These are phyloP conservation scores for Meleagris gallopavo DNA, from an alignment of 2,113 vertebrate genomes.

Conservation along the genomic window DNA sequence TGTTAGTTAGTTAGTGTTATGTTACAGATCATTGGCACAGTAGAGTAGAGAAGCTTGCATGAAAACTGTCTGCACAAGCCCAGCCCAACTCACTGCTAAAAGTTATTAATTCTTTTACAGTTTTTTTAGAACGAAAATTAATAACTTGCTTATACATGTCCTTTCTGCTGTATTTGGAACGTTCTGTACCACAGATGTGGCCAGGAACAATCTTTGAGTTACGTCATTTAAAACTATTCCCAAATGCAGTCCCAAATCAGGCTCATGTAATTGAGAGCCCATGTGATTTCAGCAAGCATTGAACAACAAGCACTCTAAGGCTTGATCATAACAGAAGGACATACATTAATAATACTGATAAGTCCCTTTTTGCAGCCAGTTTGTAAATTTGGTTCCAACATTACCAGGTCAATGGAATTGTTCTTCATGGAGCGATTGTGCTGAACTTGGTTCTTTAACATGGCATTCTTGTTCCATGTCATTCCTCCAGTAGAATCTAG, in stretches of 20 bases:
- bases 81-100: not conserved
- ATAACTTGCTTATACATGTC: conserved; percentile 51
- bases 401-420: not conserved
- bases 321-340: conserved; percentile 23
- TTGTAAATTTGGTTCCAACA: not conserved
- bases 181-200: conserved; percentile 33
- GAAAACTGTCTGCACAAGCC: conserved; percentile 47
- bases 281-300: too few relatives aligned
- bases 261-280: not conserved
- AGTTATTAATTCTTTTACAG: conserved; percentile 43
- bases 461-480: not conserved
- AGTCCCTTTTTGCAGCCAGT: not conserved
- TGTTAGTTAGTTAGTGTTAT: conserved; percentile 21
- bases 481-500: not conserved
- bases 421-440: not conserved
- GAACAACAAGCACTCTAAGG: not conserved
- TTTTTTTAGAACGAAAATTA: conserved; percentile 25
- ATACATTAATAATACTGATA: conserved; percentile 41
- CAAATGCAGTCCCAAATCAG: too few relatives aligned
- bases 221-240: conserved; percentile 29
- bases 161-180: conserved; percentile 48
- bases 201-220: conserved; percentile 4
- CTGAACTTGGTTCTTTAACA: not conserved
- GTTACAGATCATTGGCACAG: conserved; percentile 25
- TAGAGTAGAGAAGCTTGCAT: conserved; percentile 8